Percentiles rank a stretch among this genome's conserved stretches.
Evolutionary conservation across 2,113 vertebrate genomes (phyloP).

Genomic region (Scomber scombrus): DNA sequence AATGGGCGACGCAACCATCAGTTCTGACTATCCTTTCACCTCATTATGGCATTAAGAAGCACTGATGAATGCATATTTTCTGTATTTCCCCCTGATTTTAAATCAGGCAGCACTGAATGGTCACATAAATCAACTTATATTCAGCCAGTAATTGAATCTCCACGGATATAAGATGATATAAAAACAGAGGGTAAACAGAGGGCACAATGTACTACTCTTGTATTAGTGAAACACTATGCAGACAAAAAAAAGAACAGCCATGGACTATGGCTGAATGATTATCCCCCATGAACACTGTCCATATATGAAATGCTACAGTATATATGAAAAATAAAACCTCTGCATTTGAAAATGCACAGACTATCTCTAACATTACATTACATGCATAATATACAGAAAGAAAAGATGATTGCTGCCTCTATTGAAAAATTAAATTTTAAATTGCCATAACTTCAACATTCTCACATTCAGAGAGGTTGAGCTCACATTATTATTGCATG

Average conservation of each 20-base stretch:
- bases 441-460: neutral
- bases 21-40: constrained; percentile 40
- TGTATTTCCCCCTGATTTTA: constrained; percentile 63
- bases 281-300: neutral
- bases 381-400: constrained; percentile 4
- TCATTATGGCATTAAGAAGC: constrained; percentile 54
- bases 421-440: neutral
- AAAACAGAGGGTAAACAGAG: constrained; percentile 68
- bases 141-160: constrained; percentile 72
- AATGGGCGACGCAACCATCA: constrained; percentile 44
- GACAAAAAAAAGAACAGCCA: neutral
- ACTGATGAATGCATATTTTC: constrained; percentile 60
- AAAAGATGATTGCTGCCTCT: neutral
- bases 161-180: constrained; percentile 50
- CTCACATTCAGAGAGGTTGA: neutral
- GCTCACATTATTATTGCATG: neutral
- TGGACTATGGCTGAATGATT: neutral
- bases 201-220: constrained; percentile 38
- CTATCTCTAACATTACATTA: neutral
- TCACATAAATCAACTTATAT: constrained; percentile 68
- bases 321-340: neutral
- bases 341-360: constrained; percentile 14
- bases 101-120: constrained; percentile 46
- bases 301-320: neutral
- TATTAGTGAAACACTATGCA: constrained; percentile 22